Conservation (phyloP, 2,797 vertebrate genomes). For the Sebastes iracundus region DNA sequence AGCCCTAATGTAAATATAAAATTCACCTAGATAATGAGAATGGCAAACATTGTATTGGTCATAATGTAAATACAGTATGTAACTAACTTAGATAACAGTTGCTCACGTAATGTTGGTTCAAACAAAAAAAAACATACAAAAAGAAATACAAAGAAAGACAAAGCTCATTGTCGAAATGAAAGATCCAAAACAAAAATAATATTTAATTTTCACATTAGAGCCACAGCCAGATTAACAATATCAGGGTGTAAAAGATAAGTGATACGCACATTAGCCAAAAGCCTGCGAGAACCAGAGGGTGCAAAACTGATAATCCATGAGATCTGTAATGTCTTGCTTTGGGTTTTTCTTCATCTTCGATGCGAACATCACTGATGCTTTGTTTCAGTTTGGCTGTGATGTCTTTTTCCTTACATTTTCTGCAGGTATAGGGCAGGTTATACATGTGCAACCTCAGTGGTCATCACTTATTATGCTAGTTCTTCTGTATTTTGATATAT, state of each 20-base stretch:
- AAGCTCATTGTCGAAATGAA: neutral
- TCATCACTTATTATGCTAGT: neutral
- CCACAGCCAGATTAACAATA: constrained; percentile 45
- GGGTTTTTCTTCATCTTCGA: neutral
- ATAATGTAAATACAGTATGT: neutral
- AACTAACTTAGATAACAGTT: neutral
- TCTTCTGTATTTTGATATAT: neutral
- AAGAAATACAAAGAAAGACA: neutral
- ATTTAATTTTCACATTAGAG: constrained; percentile 36
- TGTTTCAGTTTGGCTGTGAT: neutral
- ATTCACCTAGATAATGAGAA: neutral
- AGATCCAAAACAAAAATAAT: constrained; percentile 20
- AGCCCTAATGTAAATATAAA: neutral
- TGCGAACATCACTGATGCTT: neutral
- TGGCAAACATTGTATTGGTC: neutral
- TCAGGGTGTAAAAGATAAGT: constrained; percentile 42
- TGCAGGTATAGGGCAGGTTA: neutral
- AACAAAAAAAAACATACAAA: neutral
- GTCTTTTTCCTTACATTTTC: neutral
- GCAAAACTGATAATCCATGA: constrained; percentile 32
- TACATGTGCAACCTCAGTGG: neutral
- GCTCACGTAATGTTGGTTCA: neutral
- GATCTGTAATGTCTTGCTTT: constrained; percentile 1
- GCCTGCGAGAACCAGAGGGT: constrained; percentile 24
- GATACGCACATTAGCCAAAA: constrained; percentile 36